These are phyloP conservation scores for Melanotaenia pygmaea DNA, from an alignment of 2,797 vertebrate genomes.

Conservation along the genomic window DNA sequence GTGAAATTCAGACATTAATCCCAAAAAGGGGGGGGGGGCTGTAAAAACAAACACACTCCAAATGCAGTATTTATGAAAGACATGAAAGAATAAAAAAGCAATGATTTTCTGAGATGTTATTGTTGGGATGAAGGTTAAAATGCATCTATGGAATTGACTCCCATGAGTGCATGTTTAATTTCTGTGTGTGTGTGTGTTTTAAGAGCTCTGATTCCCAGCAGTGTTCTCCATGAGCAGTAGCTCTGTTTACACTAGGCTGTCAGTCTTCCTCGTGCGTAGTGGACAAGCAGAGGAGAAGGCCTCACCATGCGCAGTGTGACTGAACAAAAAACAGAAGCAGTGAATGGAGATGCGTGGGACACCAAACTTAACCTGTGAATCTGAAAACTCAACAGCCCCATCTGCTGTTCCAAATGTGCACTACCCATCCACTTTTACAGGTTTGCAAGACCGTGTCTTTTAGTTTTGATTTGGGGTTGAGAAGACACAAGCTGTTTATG, in stretches of 20 bases:
- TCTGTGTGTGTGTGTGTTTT: neutral
- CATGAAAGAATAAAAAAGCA: neutral
- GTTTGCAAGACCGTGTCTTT: neutral
- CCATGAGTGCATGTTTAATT: neutral
- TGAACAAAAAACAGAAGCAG: slow-evolving; percentile 73
- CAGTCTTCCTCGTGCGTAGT: slow-evolving; percentile 11
- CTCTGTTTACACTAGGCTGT: slow-evolving; percentile 16
- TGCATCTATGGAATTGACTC: neutral
- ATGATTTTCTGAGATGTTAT: neutral
- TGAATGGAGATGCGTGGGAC: neutral
- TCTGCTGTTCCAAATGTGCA: slow-evolving; percentile 70
- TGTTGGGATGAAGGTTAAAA: neutral
- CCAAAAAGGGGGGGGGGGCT: too few species aligned
- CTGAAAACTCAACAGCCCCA: slow-evolving; percentile 84
- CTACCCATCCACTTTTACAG: neutral
- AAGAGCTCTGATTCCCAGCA: neutral
- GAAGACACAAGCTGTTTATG: neutral
- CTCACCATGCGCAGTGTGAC: slow-evolving; percentile 51
- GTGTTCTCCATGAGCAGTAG: slow-evolving; percentile 4
- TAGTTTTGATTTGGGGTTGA: neutral
- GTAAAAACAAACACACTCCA: neutral
- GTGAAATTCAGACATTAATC: neutral
- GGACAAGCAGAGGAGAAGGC: slow-evolving; percentile 54
- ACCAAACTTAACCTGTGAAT: neutral
- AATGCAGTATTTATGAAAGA: neutral